phyloP scores from a whole-genome alignment of 2,113 vertebrate genomes.

The Perca flavescens region DNA sequence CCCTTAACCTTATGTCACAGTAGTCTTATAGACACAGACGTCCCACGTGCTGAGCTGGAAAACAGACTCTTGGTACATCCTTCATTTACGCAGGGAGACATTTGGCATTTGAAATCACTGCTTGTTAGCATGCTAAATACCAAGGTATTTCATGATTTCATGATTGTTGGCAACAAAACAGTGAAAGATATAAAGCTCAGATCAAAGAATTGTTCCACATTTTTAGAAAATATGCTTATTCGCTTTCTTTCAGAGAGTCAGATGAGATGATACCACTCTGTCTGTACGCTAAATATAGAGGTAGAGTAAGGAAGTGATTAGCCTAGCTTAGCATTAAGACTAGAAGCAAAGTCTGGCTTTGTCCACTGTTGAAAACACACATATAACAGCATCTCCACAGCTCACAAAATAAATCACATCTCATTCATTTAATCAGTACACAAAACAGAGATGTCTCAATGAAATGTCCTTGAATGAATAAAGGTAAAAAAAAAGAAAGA shows the following conservation, averaged over 20 bases:
- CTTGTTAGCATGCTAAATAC: conserved; percentile 46
- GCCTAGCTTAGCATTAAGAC: neutral
- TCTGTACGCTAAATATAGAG: too few relatives aligned
- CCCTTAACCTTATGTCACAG: conserved; percentile 84
- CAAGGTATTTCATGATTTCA: conserved; percentile 30
- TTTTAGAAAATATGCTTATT: neutral
- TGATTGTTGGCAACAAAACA: neutral
- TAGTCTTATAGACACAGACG: conserved; percentile 53
- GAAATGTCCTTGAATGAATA: too few relatives aligned
- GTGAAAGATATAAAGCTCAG: too few relatives aligned
- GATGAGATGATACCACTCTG: too few relatives aligned
- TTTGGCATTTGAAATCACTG: conserved; percentile 36
- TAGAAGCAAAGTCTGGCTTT: neutral
- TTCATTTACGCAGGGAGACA: conserved; percentile 15
- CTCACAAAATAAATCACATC: neutral
- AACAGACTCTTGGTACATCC: conserved; percentile 9
- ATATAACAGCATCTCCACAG: neutral
- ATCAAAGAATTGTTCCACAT: neutral
- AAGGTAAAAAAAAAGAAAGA: too few relatives aligned
- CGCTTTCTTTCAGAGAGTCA: too few relatives aligned
- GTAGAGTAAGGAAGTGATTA: too few relatives aligned
- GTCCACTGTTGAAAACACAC: neutral
- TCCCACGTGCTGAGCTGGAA: conserved; percentile 28
- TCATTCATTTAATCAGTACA: neutral
- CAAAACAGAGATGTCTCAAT: neutral